phyloP scores from a whole-genome alignment of 2,888 invertebrate species.

The Myathropa florea region DNA sequence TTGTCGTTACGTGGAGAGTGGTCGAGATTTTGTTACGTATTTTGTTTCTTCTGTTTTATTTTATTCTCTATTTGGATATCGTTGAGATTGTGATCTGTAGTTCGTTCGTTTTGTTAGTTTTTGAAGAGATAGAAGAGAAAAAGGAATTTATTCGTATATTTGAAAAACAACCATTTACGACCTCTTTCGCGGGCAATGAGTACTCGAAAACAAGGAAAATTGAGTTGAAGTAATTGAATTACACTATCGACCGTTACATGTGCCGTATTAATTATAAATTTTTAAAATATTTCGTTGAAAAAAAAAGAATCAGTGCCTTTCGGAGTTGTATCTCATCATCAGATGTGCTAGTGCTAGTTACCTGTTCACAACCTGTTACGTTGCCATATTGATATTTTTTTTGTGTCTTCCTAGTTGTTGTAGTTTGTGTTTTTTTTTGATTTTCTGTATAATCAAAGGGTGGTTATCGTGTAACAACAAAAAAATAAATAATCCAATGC shows the following conservation, averaged over 20 bases:
- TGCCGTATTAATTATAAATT: slow-evolving; percentile 55
- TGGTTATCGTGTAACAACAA: slow-evolving; percentile 32
- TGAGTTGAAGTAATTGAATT: slow-evolving; percentile 11
- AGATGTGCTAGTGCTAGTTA: slow-evolving; percentile 59
- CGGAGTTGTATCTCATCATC: neutral
- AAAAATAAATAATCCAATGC: neutral
- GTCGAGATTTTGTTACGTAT: slow-evolving; percentile 76
- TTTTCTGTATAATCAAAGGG: slow-evolving; percentile 47
- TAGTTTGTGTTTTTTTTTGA: neutral
- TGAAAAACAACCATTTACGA: slow-evolving; percentile 47
- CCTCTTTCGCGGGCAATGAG: slow-evolving; percentile 44
- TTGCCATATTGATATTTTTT: slow-evolving; percentile 65
- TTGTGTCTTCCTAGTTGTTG: neutral
- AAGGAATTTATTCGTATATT: neutral
- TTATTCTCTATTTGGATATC: neutral
- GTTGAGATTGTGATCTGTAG: slow-evolving; percentile 5
- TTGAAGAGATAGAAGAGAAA: neutral
- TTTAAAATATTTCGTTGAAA: neutral
- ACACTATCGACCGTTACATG: slow-evolving; percentile 19
- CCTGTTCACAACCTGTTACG: slow-evolving; percentile 68
- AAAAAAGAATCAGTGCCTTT: slow-evolving; percentile 43
- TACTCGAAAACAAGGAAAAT: slow-evolving; percentile 38
- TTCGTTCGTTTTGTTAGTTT: neutral
- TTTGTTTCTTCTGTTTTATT: neutral
- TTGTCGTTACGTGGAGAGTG: slow-evolving; percentile 79